phyloP scores from a whole-genome alignment of 2,888 invertebrate genomes.

The Adelognathus sp. region DNA sequence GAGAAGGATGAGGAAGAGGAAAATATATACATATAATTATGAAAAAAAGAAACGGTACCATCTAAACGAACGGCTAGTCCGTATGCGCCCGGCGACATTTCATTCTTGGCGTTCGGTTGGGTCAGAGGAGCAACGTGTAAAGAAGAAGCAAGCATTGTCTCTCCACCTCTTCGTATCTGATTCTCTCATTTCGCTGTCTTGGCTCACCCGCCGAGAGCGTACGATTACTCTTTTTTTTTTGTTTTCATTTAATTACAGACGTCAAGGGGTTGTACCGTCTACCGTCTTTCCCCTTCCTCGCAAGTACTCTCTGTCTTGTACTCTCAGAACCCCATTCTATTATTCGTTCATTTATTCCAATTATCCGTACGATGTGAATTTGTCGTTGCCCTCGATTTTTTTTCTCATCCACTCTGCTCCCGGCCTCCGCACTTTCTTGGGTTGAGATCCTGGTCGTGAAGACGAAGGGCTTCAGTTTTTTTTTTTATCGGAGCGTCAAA shows the following conservation, averaged over 20 bases:
- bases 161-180: slow-evolving; percentile 76
- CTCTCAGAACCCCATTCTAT: slow-evolving; percentile 72
- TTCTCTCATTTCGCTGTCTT: slow-evolving; percentile 79
- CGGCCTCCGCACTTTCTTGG: slow-evolving; percentile 47
- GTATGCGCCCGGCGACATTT: slow-evolving; percentile 78
- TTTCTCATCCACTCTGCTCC: slow-evolving; percentile 18
- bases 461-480: slow-evolving; percentile 53
- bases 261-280: slow-evolving; percentile 79
- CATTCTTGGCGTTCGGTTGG: slow-evolving; percentile 71
- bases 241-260: slow-evolving; percentile 81
- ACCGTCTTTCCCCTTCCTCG: slow-evolving; percentile 50
- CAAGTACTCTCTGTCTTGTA: slow-evolving; percentile 53
- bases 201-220: slow-evolving; percentile 75
- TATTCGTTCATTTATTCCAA: slow-evolving; percentile 81
- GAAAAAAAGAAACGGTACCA: slow-evolving; percentile 61
- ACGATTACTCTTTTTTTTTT: slow-evolving; percentile 81
- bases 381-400: slow-evolving; percentile 79
- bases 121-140: slow-evolving; percentile 30
- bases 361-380: slow-evolving; percentile 80
- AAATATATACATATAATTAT: slow-evolving; percentile 38
- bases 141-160: slow-evolving; percentile 72
- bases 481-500: slow-evolving; percentile 18
- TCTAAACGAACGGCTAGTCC: slow-evolving; percentile 73
- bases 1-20: slow-evolving; percentile 37
- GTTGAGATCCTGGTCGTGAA: slow-evolving; percentile 33